Evolutionary conservation across 2,888 invertebrate genomes (phyloP).

Genomic region (Cylloceria caligata): DNA sequence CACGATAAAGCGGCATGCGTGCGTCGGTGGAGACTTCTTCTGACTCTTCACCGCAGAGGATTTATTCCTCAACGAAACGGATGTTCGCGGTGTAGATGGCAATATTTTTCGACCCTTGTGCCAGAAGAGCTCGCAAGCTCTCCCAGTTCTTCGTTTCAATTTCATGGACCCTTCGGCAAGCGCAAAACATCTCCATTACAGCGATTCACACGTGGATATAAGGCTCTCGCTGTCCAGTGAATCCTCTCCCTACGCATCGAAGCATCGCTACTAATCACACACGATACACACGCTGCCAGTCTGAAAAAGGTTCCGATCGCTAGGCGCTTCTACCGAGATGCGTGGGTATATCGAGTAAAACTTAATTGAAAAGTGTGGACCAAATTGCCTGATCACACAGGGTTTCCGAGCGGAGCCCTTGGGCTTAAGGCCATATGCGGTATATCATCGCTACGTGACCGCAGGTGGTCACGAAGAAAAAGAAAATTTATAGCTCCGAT

Average conservation of each 20-base stretch:
- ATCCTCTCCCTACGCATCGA: neutral
- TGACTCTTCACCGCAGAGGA: conserved; percentile 18
- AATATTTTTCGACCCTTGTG: conserved; percentile 65
- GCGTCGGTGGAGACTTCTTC: conserved; percentile 47
- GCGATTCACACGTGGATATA: neutral
- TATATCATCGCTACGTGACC: conserved; percentile 49
- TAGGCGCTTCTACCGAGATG: neutral
- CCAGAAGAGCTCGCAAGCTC: neutral
- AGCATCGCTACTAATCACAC: conserved; percentile 58
- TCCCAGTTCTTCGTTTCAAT: conserved; percentile 73
- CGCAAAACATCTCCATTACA: conserved; percentile 76
- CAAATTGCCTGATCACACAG: conserved; percentile 24
- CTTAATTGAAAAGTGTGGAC: conserved; percentile 62
- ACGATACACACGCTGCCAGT: conserved; percentile 61
- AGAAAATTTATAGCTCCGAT: conserved; percentile 17
- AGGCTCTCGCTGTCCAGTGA: neutral
- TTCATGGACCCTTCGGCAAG: conserved; percentile 72
- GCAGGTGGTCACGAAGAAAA: conserved; percentile 26
- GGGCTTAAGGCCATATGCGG: neutral
- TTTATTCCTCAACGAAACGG: conserved; percentile 35
- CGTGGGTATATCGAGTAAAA: conserved; percentile 36
- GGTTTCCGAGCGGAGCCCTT: neutral
- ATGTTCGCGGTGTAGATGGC: conserved; percentile 37
- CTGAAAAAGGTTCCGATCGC: conserved; percentile 14
- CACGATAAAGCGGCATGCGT: conserved; percentile 61